A percentile compares a stretch with the other conserved stretches of the same genome.
phyloP scores from a whole-genome alignment of 2,888 invertebrate species.

The Crematogaster levior region DNA sequence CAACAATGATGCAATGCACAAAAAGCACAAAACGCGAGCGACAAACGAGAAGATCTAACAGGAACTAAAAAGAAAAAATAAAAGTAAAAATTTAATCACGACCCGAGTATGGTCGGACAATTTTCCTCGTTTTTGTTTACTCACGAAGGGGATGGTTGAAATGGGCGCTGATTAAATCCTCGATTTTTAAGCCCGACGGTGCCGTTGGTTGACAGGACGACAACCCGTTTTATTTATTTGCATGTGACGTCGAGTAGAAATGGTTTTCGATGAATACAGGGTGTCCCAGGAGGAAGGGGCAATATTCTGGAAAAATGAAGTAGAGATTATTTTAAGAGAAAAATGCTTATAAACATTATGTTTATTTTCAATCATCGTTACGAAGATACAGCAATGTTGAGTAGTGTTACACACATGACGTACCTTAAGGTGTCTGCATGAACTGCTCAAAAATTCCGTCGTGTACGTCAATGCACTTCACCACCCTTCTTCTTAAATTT shows the following conservation, averaged over 20 bases:
- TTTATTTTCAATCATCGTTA: too few relatives aligned
- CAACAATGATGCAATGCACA: neutral
- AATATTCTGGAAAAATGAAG: too few relatives aligned
- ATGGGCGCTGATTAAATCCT: conserved; percentile 8
- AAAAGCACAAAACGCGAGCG: neutral
- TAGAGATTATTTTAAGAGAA: too few relatives aligned
- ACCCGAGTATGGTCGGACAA: neutral
- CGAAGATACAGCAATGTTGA: too few relatives aligned
- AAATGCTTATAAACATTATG: too few relatives aligned
- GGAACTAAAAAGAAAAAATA: too few relatives aligned
- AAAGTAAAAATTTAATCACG: conserved; percentile 30
- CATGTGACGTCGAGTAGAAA: neutral
- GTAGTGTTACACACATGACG: too few relatives aligned
- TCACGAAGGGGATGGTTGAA: neutral
- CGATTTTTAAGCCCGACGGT: neutral
- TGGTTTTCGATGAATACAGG: neutral
- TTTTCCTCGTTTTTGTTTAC: neutral
- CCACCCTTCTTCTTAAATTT: too few relatives aligned
- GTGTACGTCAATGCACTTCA: too few relatives aligned
- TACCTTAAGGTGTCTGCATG: too few relatives aligned
- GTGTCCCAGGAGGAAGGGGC: too few relatives aligned
- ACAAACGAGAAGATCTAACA: neutral
- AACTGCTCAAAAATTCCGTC: too few relatives aligned
- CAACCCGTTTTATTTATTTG: neutral
- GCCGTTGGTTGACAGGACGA: neutral